phyloP scores from a whole-genome alignment of 2,888 invertebrate genomes.

The Megamerina dolium region DNA sequence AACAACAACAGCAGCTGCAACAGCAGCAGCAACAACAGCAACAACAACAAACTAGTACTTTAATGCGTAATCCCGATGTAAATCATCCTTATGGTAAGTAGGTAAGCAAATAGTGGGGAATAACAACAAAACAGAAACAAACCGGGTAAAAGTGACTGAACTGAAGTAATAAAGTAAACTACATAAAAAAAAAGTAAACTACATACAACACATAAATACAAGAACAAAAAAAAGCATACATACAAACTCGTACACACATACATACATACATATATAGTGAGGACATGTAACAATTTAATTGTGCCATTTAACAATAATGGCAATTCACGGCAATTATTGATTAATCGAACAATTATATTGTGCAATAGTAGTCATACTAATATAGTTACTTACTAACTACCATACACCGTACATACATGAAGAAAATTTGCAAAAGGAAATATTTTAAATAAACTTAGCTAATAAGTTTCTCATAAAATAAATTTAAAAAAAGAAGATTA shows the following conservation, averaged over 20 bases:
- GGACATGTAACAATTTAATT: neutral
- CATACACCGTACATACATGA: too few relatives aligned
- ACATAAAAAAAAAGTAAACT: constrained; percentile 9
- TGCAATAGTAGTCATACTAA: too few relatives aligned
- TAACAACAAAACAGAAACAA: constrained; percentile 13
- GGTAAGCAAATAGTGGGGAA: constrained; percentile 16
- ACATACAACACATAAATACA: constrained; percentile 3
- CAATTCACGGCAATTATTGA: too few relatives aligned
- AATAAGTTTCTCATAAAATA: too few relatives aligned
- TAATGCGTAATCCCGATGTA: constrained; percentile 45
- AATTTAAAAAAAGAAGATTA: too few relatives aligned
- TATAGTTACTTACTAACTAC: too few relatives aligned
- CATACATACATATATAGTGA: neutral
- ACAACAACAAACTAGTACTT: constrained; percentile 40
- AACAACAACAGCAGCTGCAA: too few relatives aligned
- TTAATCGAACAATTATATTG: too few relatives aligned
- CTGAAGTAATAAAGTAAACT: too few relatives aligned
- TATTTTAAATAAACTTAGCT: neutral
- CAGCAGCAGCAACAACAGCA: too few relatives aligned
- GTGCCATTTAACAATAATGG: too few relatives aligned
- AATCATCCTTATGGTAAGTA: constrained; percentile 45
- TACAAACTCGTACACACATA: neutral
- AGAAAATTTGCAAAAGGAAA: too few relatives aligned
- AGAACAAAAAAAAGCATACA: neutral
- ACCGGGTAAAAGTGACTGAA: constrained; percentile 19